phyloP scores from a whole-genome alignment of 2,797 vertebrate species.

The Denticeps clupeoides region DNA sequence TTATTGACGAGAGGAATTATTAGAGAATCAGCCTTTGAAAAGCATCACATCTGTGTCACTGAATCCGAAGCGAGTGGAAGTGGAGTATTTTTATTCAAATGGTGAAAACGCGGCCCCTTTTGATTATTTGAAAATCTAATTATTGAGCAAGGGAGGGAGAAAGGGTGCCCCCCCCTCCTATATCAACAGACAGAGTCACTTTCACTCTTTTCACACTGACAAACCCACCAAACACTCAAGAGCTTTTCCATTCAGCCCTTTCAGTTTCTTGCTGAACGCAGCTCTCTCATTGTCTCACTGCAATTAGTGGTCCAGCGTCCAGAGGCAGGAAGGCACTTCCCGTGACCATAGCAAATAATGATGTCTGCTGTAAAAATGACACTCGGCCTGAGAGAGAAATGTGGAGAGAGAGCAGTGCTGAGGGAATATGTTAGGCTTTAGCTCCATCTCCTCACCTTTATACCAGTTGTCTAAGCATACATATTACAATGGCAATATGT shows the following conservation, averaged over 20 bases:
- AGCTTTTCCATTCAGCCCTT: too few species aligned
- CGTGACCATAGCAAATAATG: constrained; percentile 17
- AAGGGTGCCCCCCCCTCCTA: neutral
- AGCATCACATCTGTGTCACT: constrained; percentile 19
- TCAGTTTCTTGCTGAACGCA: neutral
- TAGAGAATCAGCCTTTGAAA: constrained; percentile 44
- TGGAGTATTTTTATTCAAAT: constrained; percentile 21
- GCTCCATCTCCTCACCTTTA: constrained; percentile 8
- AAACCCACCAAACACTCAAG: neutral
- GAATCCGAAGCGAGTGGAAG: constrained; percentile 29
- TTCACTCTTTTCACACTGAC: neutral
- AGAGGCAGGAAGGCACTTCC: constrained; percentile 8
- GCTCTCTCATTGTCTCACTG: constrained; percentile 12
- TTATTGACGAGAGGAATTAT: constrained; percentile 47
- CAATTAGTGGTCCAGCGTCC: constrained; percentile 6
- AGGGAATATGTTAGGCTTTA: constrained; percentile 5
- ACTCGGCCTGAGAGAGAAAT: constrained; percentile 16
- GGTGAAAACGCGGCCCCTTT: too few species aligned
- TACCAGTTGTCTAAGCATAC: too few species aligned
- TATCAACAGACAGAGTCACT: neutral
- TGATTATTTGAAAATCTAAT: neutral
- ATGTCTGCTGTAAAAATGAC: constrained; percentile 13
- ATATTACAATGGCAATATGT: too few species aligned
- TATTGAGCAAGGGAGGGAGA: neutral
- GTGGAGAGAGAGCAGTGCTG: neutral